Evolutionary conservation across 2,888 invertebrate genomes (phyloP), one percentile per base, ranked within the genome.

Genomic region (Tipula confusa): DNA sequence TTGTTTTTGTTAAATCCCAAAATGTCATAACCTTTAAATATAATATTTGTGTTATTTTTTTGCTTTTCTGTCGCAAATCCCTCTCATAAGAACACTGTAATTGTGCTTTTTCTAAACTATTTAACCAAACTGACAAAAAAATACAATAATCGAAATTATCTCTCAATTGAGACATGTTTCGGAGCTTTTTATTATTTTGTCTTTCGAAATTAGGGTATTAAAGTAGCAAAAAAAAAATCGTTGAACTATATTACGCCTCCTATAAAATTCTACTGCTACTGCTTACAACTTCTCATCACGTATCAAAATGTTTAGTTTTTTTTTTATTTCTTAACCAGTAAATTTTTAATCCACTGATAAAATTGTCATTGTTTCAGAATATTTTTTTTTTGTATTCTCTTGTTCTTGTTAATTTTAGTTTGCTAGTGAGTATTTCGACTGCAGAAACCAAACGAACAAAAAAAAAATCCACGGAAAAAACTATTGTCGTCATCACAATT

Each of bases 271-370:
- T 24, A 64, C 64, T 64, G 64, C 64, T 64, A 9, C 64, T 64
- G 24, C 64, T 64, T 64, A 64, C 18, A 64, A 24, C 13, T 64
- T 64, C 64, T 64, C 64, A 64, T 64, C 64, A 64, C 64, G 64
- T 64, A 64, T 64, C 64, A 64, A 64, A 24, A 64, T 9, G 4
- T 64, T 64, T 64, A 5, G 18, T 64, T 64, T 24, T n/a, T 3
- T 38, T 13, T 38, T 31, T 31, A 4, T n/a, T 38, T 2, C 15
- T n/a, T 31, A 31, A 9, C 64, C 64, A 64, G 64, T 64, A 64
- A 64, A 64, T 64, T 64, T 64, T 64, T 64, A 64, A 64, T 64
- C 64, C 64, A 64, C 64, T 64, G 64, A 64, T 64, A 64, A 64
- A 64, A 64, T 43, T 64, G 64, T 64, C 64, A 24, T 64, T 64